Evolutionary conservation across 2,797 vertebrate genomes (phyloP).

Genomic region (Hoplostethus atlanticus): DNA sequence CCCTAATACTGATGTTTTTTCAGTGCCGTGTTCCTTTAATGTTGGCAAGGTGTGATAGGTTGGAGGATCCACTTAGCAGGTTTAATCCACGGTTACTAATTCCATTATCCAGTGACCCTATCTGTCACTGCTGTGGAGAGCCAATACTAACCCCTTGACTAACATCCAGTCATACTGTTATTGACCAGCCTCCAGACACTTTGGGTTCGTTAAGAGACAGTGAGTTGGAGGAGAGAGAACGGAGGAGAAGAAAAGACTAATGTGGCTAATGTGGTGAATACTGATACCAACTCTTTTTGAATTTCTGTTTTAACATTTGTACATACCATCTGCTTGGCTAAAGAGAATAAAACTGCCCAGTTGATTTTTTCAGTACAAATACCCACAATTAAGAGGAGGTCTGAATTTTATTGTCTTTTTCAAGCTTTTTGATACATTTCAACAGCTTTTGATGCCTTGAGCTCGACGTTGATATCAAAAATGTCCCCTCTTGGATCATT

Average conservation of each 20-base stretch:
- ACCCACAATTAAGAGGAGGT: background rate
- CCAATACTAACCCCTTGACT: background rate
- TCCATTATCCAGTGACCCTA: background rate
- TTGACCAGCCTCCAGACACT: slow-evolving; percentile 17
- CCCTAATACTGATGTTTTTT: too few relatives aligned
- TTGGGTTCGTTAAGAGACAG: background rate
- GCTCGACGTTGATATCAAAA: too few relatives aligned
- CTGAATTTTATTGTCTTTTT: background rate
- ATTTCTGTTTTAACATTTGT: too few relatives aligned
- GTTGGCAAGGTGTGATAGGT: too few relatives aligned
- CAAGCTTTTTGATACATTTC: too few relatives aligned
- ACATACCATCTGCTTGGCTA: too few relatives aligned
- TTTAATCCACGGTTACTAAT: background rate
- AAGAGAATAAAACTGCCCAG: too few relatives aligned
- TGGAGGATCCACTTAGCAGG: background rate
- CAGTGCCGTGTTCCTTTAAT: too few relatives aligned
- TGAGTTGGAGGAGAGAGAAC: background rate
- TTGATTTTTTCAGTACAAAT: too few relatives aligned
- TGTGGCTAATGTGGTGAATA: background rate
- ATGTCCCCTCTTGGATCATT: too few relatives aligned
- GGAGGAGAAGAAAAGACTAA: background rate
- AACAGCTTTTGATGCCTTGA: too few relatives aligned
- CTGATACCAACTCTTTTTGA: background rate
- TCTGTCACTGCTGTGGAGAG: background rate
- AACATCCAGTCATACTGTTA: slow-evolving; percentile 2